Evolutionary conservation across 1,140 invertebrate genomes (phyloP), one percentile per base, ranked within the genome.

Genomic region (Nylanderia fulva): DNA sequence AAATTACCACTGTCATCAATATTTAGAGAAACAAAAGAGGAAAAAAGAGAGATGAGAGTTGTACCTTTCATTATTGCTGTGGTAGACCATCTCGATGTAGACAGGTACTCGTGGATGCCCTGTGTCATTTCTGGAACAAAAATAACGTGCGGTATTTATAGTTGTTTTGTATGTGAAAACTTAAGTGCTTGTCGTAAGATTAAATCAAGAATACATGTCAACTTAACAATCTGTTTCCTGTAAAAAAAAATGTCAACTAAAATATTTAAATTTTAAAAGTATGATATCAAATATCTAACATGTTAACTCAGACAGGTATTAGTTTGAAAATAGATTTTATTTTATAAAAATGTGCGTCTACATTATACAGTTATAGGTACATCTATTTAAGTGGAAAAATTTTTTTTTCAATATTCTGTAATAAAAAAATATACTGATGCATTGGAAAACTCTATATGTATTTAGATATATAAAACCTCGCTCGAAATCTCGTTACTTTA

Each of bases 71-170:
- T 64, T 76, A 84, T 64, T 76, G 63, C 33, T 39, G 39, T 15
- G 79, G 77, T 56, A 54, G 48, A 87, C 7, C 29, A 54, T 85
- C 69, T 54, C 45, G 76, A 21, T 52, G 63, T 68, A 68, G 33
- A 15, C 36, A 69, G 54, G 52, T n/a, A 54, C 61, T 58, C 63
- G 72, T 58, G 80, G 64, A 71, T 61, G 87, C 83, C 85, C 56
- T 54, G 69, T 86, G 89, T 87, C 86, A 88, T 88, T 90, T 90
- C 60, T 83, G 71, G 54, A 88, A 89, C 86, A 88, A 91, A 92
- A 92, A 92, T 92, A 92, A 90, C 86, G 84, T 61, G 18, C 33
- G 56, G 68, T 92, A 93, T 92, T 93, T 91, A 91, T 91, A 91
- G 89, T 85, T 56, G 85, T 63, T 92, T 93, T 93, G 88, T 93